Evolutionary conservation across 2,888 invertebrate genomes (phyloP), one percentile per base, ranked within the genome.

Genomic region (Stegophylla sp.): DNA sequence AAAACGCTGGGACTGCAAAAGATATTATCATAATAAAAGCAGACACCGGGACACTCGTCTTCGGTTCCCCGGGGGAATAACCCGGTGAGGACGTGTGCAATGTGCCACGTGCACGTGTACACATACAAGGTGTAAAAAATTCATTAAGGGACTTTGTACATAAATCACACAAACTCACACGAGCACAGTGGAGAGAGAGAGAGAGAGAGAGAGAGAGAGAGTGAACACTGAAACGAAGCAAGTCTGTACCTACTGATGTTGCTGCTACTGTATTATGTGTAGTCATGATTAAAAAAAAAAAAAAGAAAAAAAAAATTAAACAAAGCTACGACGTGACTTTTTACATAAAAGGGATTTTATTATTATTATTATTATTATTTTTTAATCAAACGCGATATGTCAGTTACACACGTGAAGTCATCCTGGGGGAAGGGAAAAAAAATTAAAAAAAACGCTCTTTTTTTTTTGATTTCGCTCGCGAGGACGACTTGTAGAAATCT

Each of bases 361-460:
- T 61, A 34, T 34, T 34, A 34, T 34, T 48, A 9, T 48, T 48
- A 15, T 28, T 61, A 41, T 59, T 45, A 61, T 73, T 73, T 74
- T 74, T 66, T 75, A 75, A 75, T 75, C 75, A 64, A 64, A 75
- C 64, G 26, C 75, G 26, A 51, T 51, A 23, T 53, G 51, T 53
- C 23, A 17, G 64, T 34, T 53, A 53, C 64, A 66, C 51, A 26
- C 75, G 75, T 64, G 75, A 75, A 23, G 51, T 41, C 15, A 26
- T 66, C 53, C 28, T 5, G 64, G 15, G 3, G 23, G 20, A 4
- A 56, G 20, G 20, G 20, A 56, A 34, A 51, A 48, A 13, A 41
- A 23, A 53, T 2, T 23, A 28, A 61, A 56, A 48, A 4, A 20
- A 63, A 75, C 51, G 26, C 41, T 17, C 15, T 23, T 75, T 63